Percentiles rank a stretch among this genome's conserved stretches.
Conservation (phyloP, 2,797 vertebrate genomes). For the Rhincodon typus region DNA sequence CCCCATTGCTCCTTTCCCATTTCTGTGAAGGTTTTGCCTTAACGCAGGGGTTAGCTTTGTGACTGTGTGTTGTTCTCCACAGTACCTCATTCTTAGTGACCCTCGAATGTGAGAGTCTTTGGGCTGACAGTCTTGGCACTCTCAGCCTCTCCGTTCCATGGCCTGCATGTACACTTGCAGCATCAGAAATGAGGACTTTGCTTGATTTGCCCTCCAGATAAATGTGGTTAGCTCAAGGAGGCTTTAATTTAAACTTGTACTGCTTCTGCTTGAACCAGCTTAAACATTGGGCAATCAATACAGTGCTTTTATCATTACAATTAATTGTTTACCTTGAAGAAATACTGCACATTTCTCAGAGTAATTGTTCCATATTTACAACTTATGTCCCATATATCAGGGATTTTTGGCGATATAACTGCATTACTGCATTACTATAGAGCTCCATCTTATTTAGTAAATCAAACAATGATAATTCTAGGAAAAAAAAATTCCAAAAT, state of each 20-base stretch:
- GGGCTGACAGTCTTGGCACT: background rate
- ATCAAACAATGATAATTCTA: background rate
- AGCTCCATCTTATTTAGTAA: background rate
- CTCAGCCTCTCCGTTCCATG: background rate
- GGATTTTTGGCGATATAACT: background rate
- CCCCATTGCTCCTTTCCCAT: background rate
- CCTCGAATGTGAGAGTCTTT: too few relatives aligned
- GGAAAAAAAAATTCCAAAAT: background rate
- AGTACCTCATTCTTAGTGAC: too few relatives aligned
- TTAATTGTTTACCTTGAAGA: background rate
- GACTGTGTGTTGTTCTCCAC: background rate
- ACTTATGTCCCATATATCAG: background rate
- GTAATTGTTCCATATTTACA: background rate
- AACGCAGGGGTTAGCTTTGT: background rate
- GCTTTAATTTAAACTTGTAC: too few relatives aligned
- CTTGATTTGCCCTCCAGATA: background rate
- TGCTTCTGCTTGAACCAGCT: background rate
- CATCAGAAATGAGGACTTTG: background rate
- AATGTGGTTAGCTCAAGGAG: background rate
- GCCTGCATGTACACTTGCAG: background rate
- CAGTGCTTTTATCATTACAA: background rate
- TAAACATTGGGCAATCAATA: background rate
- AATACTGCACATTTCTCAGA: background rate
- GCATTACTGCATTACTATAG: background rate
- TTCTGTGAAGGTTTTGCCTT: background rate